Conservation (phyloP, 2,888 invertebrate genomes). For the Eumacrocentrus americanus region DNA sequence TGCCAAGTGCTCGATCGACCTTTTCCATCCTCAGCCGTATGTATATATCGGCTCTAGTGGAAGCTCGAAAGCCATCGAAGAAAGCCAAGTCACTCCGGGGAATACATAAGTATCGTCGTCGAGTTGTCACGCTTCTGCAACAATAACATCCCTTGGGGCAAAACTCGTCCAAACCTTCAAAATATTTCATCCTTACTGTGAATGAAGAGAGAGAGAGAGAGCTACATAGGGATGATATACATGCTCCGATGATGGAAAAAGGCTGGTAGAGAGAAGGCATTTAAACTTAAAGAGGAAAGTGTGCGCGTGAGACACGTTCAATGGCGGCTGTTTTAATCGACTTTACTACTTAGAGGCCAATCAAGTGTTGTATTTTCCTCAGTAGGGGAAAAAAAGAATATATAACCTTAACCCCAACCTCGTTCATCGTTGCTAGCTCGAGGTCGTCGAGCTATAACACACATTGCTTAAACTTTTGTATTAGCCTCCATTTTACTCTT, state of each 20-base stretch:
- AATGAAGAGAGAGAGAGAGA: too few relatives aligned
- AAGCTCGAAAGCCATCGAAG: constrained; percentile 14
- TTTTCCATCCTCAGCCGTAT: not conserved
- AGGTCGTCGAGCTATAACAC: not conserved
- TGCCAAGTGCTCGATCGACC: constrained; percentile 11
- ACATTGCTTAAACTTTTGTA: too few relatives aligned
- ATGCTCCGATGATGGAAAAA: too few relatives aligned
- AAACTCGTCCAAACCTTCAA: not conserved
- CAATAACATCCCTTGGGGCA: not conserved
- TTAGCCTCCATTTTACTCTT: too few relatives aligned
- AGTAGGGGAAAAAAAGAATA: constrained; percentile 1
- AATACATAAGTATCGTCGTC: not conserved
- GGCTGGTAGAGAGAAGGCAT: too few relatives aligned
- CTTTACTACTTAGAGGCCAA: constrained; percentile 61
- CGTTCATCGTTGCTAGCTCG: constrained; percentile 9
- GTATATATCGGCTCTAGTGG: not conserved
- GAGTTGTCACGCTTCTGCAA: not conserved
- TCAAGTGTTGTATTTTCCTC: constrained; percentile 46
- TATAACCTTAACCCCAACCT: constrained; percentile 19
- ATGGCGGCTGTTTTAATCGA: constrained; percentile 55
- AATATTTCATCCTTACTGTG: too few relatives aligned
- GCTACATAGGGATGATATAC: too few relatives aligned
- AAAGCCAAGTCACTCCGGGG: not conserved
- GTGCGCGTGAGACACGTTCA: constrained; percentile 25
- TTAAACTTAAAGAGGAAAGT: too few relatives aligned